Percentiles rank a stretch among this genome's conserved stretches.
Evolutionary conservation across 2,113 vertebrate genomes (phyloP).

Genomic region (Meles meles): DNA sequence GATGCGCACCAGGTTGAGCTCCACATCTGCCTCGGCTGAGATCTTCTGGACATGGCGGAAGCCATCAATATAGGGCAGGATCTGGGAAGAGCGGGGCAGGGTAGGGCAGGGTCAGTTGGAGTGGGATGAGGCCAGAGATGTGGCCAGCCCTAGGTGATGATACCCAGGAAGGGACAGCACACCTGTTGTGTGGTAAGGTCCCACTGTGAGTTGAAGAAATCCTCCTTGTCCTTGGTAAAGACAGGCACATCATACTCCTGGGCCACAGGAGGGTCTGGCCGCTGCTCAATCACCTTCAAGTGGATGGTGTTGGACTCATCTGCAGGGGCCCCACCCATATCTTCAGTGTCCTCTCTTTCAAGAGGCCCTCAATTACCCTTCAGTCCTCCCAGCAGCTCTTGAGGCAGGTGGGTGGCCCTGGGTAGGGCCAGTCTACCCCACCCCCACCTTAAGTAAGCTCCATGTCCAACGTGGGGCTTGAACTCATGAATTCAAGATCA

Average conservation of each 20-base stretch:
- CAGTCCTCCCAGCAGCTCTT: neutral
- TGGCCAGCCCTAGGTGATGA: neutral
- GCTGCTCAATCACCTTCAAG: slow-evolving; percentile 93
- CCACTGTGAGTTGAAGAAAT: slow-evolving; percentile 95
- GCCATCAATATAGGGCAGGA: slow-evolving; percentile 95
- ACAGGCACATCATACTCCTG: slow-evolving; percentile 97
- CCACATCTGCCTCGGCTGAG: slow-evolving; percentile 95
- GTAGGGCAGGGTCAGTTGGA: neutral
- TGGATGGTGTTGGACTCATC: slow-evolving; percentile 98
- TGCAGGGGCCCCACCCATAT: slow-evolving; percentile 65
- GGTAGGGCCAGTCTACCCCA: neutral
- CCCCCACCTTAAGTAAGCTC: neutral
- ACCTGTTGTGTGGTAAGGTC: slow-evolving; percentile 99
- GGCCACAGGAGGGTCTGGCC: slow-evolving; percentile 91
- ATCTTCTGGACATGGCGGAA: slow-evolving; percentile 98
- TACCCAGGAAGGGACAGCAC: neutral
- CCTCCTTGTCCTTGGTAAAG: slow-evolving; percentile 94
- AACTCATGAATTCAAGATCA: neutral
- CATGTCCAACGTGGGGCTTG: neutral
- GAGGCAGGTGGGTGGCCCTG: neutral
- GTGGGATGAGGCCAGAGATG: neutral
- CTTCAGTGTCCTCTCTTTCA: slow-evolving; percentile 19
- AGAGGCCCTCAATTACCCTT: neutral
- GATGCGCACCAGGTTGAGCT: slow-evolving; percentile 97
- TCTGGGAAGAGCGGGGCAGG: slow-evolving; percentile 81